A percentile compares a stretch with the other conserved stretches of the same genome.
Conservation (phyloP, 1,140 invertebrate species). For the Drosophila parvula region DNA sequence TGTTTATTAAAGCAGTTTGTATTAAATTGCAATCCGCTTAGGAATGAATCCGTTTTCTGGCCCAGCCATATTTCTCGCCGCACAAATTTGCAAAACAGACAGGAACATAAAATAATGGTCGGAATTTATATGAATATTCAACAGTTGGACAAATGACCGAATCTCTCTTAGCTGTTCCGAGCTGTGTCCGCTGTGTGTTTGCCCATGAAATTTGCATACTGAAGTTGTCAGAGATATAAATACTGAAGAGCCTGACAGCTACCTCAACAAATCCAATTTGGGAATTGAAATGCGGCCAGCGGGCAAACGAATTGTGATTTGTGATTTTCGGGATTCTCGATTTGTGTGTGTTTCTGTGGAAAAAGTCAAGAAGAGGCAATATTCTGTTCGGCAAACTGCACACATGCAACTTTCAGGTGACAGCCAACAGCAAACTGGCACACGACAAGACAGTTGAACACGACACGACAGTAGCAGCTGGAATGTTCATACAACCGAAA, state of each 20-base stretch:
- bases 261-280: constrained; percentile 45
- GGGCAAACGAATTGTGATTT: constrained; percentile 22
- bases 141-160: constrained; percentile 27
- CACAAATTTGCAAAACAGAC: constrained; percentile 1
- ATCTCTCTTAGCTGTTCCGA: constrained; percentile 14
- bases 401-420: constrained; percentile 36
- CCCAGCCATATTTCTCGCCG: background rate
- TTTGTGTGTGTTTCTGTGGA: background rate
- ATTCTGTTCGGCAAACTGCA: constrained; percentile 13
- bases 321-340: constrained; percentile 6
- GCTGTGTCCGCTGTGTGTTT: constrained; percentile 7
- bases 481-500: constrained; percentile 9
- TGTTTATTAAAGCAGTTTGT: constrained; percentile 6
- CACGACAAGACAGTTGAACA: constrained; percentile 27
- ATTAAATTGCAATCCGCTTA: constrained; percentile 28
- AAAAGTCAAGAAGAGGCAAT: constrained; percentile 11
- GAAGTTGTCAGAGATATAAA: constrained; percentile 27
- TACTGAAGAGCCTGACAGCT: constrained; percentile 20
- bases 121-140: constrained; percentile 42
- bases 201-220: constrained; percentile 45
- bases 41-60: background rate
- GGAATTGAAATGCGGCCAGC: constrained; percentile 23
- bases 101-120: constrained; percentile 30
- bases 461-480: constrained; percentile 18
- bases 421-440: constrained; percentile 16